Conservation (phyloP, 2,113 vertebrate genomes). For the Calyptommatus sinebrachiatus region DNA sequence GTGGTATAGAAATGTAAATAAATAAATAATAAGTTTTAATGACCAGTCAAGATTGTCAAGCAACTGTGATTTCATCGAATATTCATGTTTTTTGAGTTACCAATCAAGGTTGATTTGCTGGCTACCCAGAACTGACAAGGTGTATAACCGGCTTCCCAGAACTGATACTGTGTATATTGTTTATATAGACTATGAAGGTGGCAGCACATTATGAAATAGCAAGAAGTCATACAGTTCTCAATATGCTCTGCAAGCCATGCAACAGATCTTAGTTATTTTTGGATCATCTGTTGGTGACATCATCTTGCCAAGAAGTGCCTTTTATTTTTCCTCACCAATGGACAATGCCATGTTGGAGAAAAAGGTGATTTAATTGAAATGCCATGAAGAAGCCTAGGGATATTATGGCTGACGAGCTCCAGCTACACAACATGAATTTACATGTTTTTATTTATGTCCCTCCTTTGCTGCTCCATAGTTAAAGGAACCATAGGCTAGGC, state of each 20-base stretch:
- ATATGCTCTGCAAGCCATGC: neutral
- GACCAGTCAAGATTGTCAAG: neutral
- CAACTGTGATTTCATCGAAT: too few relatives aligned
- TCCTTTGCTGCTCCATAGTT: neutral
- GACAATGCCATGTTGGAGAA: neutral
- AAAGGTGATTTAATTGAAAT: neutral
- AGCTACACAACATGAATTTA: neutral
- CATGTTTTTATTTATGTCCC: too few relatives aligned
- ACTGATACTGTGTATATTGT: neutral
- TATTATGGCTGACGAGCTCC: neutral
- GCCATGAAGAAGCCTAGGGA: neutral
- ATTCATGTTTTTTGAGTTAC: too few relatives aligned
- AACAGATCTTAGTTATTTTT: conserved; percentile 13
- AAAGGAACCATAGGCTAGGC: neutral
- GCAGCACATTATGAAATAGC: neutral
- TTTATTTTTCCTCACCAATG: conserved; percentile 15
- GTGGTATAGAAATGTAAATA: too few relatives aligned
- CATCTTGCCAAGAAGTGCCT: neutral
- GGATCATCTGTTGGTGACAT: neutral
- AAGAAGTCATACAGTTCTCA: neutral
- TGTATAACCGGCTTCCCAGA: too few relatives aligned
- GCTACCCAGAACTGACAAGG: too few relatives aligned
- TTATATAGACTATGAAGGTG: neutral
- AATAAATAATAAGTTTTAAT: too few relatives aligned
- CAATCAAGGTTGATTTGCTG: too few relatives aligned